Evolutionary conservation across 2,113 vertebrate genomes (phyloP).

Genomic region (Chionodraco myersi): DNA sequence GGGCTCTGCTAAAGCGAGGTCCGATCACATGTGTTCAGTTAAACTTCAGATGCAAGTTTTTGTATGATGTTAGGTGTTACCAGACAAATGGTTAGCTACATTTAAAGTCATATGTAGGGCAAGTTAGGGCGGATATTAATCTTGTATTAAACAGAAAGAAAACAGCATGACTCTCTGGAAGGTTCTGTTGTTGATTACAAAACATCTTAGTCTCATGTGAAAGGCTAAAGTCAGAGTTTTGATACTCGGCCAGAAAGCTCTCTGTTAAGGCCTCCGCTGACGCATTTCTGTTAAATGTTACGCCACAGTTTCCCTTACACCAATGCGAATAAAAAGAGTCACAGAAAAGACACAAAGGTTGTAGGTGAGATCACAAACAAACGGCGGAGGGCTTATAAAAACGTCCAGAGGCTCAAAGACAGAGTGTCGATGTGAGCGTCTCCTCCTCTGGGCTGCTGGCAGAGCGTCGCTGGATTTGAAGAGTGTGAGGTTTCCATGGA

Average conservation of each 20-base stretch:
- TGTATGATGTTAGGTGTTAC: background rate
- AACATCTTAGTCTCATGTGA: background rate
- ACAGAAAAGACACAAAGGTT: background rate
- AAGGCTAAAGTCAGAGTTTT: background rate
- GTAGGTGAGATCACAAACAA: conserved; percentile 47
- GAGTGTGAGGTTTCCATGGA: conserved; percentile 77
- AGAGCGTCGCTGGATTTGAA: conserved; percentile 47
- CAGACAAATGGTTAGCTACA: background rate
- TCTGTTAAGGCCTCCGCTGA: background rate
- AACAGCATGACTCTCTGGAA: background rate
- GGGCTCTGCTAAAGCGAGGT: too few relatives aligned
- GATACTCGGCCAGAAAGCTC: conserved; percentile 1
- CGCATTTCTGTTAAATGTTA: conserved; percentile 8
- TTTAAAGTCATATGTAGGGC: too few relatives aligned
- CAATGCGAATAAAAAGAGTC: background rate
- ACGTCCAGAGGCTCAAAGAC: conserved; percentile 13
- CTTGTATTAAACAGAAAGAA: background rate
- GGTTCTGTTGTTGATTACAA: background rate
- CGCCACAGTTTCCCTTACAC: background rate
- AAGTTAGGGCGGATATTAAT: background rate
- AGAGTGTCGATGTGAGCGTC: conserved; percentile 7
- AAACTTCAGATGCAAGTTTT: background rate
- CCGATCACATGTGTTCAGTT: too few relatives aligned
- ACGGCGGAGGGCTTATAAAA: conserved; percentile 19
- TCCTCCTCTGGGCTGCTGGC: conserved; percentile 46